phyloP scores from a whole-genome alignment of 1,140 invertebrate species.

The Dinothrombium tinctorium region DNA sequence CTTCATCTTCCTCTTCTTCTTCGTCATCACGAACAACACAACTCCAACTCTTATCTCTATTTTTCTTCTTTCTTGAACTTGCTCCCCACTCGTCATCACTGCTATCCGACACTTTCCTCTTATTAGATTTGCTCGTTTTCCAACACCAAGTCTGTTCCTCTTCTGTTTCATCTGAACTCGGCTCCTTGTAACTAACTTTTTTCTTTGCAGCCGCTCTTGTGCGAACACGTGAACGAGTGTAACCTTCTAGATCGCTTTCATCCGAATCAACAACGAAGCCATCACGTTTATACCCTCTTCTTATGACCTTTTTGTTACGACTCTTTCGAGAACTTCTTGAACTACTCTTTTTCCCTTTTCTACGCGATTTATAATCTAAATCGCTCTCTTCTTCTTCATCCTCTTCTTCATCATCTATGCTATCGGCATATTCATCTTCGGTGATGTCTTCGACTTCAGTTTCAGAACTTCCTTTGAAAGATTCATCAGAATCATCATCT shows the following conservation, averaged over 20 bases:
- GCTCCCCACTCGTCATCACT: constrained; percentile 28
- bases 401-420: constrained; percentile 4
- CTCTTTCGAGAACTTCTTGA: neutral
- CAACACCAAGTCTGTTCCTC: constrained; percentile 19
- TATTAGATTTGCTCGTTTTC: constrained; percentile 23
- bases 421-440: constrained; percentile 6
- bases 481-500: constrained; percentile 43
- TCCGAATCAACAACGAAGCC: neutral
- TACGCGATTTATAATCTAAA: neutral
- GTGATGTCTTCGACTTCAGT: constrained; percentile 7
- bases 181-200: constrained; percentile 17
- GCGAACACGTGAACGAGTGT: neutral
- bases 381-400: constrained; percentile 7
- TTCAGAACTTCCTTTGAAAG: constrained; percentile 16
- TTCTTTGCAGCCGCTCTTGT: constrained; percentile 13
- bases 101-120: constrained; percentile 16
- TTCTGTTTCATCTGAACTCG: constrained; percentile 24
- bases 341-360: no score
- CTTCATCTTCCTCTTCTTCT: constrained; percentile 11
- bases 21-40: constrained; percentile 9
- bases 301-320: neutral
- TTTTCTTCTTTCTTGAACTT: constrained; percentile 32
- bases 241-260: constrained; percentile 6
- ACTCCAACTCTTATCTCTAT: constrained; percentile 26
- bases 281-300: constrained; percentile 4